Percentiles rank a stretch among this genome's conserved stretches.
phyloP scores from a whole-genome alignment of 2,113 vertebrate genomes.

The Channa argus region DNA sequence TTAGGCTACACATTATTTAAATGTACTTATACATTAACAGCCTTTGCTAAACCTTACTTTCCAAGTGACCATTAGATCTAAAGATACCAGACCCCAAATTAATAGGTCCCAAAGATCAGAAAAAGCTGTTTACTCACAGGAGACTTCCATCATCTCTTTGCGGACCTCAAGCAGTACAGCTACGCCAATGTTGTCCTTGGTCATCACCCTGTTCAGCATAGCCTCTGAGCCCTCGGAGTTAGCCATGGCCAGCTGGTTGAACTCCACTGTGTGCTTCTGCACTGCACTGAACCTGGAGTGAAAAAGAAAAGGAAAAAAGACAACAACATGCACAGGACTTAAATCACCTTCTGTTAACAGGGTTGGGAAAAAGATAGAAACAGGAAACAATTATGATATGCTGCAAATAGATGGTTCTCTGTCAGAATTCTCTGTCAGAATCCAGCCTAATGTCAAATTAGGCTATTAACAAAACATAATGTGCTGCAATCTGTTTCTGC shows the following conservation, averaged over 20 bases:
- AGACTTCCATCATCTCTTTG: constrained; percentile 94
- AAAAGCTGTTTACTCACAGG: constrained; percentile 84
- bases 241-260: constrained; percentile 98
- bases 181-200: constrained; percentile 98
- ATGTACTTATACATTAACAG: no score
- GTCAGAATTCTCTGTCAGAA: neutral
- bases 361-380: neutral
- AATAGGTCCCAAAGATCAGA: neutral
- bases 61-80: no score
- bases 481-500: neutral
- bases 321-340: neutral
- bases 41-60: no score
- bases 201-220: constrained; percentile 99
- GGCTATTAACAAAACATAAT: no score
- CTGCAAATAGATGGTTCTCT: neutral
- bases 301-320: neutral
- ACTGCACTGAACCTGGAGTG: constrained; percentile 91
- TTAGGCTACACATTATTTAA: no score
- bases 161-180: constrained; percentile 94
- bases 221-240: constrained; percentile 98
- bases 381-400: neutral
- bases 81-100: neutral
- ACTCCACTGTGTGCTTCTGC: constrained; percentile 98
- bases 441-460: no score
- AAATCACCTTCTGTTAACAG: neutral